Percentiles rank a stretch among this genome's conserved stretches.
Evolutionary conservation across 2,113 vertebrate species (phyloP).

Genomic region (Phoxinus phoxinus): DNA sequence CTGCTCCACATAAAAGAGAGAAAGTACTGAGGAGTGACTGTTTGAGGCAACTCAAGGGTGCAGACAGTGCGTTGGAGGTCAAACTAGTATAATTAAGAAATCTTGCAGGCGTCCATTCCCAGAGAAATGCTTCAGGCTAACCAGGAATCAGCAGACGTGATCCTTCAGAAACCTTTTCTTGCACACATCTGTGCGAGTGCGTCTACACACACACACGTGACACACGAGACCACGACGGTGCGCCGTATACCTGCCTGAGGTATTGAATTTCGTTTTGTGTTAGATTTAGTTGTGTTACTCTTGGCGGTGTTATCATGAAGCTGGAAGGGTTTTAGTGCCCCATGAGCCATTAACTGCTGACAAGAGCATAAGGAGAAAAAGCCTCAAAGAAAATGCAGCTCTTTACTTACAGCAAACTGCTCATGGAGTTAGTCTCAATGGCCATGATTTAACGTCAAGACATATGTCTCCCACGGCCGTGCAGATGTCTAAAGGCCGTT

Average conservation of each 20-base stretch:
- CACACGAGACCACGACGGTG: not conserved
- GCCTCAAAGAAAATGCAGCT: not conserved
- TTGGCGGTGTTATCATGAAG: constrained; percentile 32
- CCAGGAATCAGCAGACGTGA: not conserved
- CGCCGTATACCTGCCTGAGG: not conserved
- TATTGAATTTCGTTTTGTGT: constrained; percentile 36
- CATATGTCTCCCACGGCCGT: not conserved
- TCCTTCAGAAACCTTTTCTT: constrained; percentile 1
- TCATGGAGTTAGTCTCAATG: not conserved
- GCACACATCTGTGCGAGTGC: constrained; percentile 22
- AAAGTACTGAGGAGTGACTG: constrained; percentile 13
- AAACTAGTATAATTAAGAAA: constrained; percentile 51
- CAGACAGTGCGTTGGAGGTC: constrained; percentile 31
- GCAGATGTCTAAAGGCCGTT: constrained; percentile 22
- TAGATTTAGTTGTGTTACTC: constrained; percentile 48
- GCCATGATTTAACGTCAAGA: constrained; percentile 5
- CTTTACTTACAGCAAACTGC: constrained; percentile 18
- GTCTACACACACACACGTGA: not conserved
- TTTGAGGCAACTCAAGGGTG: constrained; percentile 34
- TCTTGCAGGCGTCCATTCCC: not conserved
- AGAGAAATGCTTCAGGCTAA: constrained; percentile 35
- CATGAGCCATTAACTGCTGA: constrained; percentile 43
- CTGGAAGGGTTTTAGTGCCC: constrained; percentile 34
- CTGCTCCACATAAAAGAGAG: not conserved
- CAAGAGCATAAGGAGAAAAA: constrained; percentile 41